Base-by-base conservation (phyloP, 1,140 invertebrate genomes). In the Branchinecta lynchi region DNA sequence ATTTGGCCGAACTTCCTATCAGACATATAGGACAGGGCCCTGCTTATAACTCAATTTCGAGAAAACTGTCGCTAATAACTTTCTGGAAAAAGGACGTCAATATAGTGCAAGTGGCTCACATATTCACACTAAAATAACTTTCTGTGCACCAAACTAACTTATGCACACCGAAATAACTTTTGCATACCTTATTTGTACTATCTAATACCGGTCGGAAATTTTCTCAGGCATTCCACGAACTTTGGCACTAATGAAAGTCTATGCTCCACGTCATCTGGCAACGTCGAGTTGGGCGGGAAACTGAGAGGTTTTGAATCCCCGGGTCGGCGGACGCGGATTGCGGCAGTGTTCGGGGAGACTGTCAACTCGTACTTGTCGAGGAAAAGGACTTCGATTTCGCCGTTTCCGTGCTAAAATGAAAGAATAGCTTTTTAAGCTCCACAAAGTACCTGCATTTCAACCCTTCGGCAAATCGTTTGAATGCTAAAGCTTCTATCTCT, bases 191-290 rank as follows among this genome's bases (percentile, higher is more conserved):
- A 32, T 5, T 32, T 32, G 32, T 32, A 60, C 21, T 20, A 68
- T 45, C 68, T 21, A 2, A 46, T 21, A 20, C 68, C 68, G n/a
- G 46, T 44, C 7, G 44, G 44, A 44, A 46, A 12, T 45, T n/a
- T 70, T 10, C 66, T 60, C 32, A 71, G 68, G 7, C 69, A 66
- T 43, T 71, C 68, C 12, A 71, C 45, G 46, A 68, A 67, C 69
- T 70, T 44, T 66, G 71, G 71, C 15, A 71, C 71, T 43, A 69
- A 43, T 17, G 71, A 60, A 8, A 71, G 68, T 66, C 69, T 71
- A 10, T 45, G 44, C 7, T 68, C 60, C 12, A 71, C 45, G 17
- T 66, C 51, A 20, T 45, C 68, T 43, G 71, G 71, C 10, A 71
- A 66, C 10, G 43, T 15, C 44, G 68, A 60, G 17, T 69, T 71